phyloP scores from a whole-genome alignment of 2,797 vertebrate species.

The Lithobates pipiens region DNA sequence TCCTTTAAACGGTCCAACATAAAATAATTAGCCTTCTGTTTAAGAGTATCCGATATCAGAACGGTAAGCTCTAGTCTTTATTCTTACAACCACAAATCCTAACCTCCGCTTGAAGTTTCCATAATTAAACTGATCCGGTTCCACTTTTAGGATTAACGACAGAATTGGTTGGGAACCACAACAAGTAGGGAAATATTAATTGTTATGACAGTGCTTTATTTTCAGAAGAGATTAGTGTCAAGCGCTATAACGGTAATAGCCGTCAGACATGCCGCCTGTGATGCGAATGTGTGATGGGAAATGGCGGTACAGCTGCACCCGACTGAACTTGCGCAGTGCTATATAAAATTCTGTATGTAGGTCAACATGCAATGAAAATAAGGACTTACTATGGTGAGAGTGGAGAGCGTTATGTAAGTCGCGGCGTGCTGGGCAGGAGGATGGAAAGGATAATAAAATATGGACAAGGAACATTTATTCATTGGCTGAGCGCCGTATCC shows the following conservation, averaged over 20 bases:
- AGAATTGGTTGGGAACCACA: not conserved
- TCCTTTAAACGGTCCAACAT: not conserved
- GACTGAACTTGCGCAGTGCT: slow-evolving; percentile 5
- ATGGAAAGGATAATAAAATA: slow-evolving; percentile 18
- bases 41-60: not conserved
- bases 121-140: not conserved
- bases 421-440: not conserved
- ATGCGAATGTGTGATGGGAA: not conserved
- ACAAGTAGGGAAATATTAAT: not conserved
- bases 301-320: not conserved
- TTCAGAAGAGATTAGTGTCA: not conserved
- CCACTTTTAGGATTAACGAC: not conserved
- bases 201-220: not conserved
- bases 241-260: not conserved
- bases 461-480: slow-evolving; percentile 10
- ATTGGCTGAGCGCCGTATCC: not conserved
- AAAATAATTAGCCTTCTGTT: not conserved
- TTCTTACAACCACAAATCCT: no score
- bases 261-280: not conserved
- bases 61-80: not conserved
- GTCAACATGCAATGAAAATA: slow-evolving; percentile 27
- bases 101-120: no score
- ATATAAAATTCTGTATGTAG: slow-evolving; percentile 20
- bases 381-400: slow-evolving; percentile 24
- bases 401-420: slow-evolving; percentile 27